Evolutionary conservation across 2,888 invertebrate species (phyloP).

Genomic region (Caenorhabditis angaria): DNA sequence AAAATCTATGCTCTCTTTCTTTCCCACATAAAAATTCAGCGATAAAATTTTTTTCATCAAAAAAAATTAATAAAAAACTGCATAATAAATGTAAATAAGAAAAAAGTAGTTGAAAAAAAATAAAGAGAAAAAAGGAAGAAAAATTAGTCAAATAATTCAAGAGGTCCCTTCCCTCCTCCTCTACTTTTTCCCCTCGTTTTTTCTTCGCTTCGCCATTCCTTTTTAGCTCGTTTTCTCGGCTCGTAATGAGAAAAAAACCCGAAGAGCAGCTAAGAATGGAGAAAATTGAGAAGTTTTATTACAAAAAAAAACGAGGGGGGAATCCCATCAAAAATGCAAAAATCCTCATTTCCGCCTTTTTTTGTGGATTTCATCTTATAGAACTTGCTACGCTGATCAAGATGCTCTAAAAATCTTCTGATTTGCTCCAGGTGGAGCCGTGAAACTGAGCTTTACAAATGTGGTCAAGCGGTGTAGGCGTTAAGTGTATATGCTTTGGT

Average conservation of each 20-base stretch:
- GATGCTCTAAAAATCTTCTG: too few relatives aligned
- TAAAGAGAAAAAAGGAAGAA: neutral
- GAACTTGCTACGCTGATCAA: too few relatives aligned
- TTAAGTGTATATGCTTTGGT: too few relatives aligned
- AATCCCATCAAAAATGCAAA: too few relatives aligned
- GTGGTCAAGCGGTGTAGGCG: too few relatives aligned
- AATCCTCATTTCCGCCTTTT: too few relatives aligned
- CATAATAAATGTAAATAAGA: constrained; percentile 23
- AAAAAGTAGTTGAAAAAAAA: constrained; percentile 3
- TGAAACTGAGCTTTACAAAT: too few relatives aligned
- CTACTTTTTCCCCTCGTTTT: constrained; percentile 7
- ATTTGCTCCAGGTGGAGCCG: too few relatives aligned
- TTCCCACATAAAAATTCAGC: neutral
- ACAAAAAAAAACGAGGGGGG: neutral
- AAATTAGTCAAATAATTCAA: constrained; percentile 36
- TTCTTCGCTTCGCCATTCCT: too few relatives aligned
- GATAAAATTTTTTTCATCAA: neutral
- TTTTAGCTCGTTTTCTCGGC: neutral
- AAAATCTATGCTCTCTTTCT: too few relatives aligned
- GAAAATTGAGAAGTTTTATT: constrained; percentile 9
- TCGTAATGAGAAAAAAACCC: constrained; percentile 3
- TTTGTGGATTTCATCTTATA: too few relatives aligned
- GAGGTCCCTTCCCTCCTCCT: constrained; percentile 10
- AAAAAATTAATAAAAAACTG: constrained; percentile 27
- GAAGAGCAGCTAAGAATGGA: too few relatives aligned